Evolutionary conservation across 2,113 vertebrate species (phyloP), one percentile per base, ranked within the genome.

Genomic region (Agapornis roseicollis): DNA sequence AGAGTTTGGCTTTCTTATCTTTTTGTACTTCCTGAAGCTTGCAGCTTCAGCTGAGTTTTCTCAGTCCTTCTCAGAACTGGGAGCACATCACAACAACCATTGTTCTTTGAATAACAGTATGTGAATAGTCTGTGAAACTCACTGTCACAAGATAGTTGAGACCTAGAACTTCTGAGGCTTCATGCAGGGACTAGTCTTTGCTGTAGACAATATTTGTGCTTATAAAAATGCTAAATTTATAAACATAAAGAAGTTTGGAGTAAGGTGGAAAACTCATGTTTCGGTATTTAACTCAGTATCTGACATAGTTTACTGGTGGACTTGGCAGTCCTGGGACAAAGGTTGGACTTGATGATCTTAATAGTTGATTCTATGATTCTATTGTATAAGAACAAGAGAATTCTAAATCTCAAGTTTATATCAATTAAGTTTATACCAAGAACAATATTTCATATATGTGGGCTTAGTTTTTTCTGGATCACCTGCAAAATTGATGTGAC

Each of bases 61-160:
- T 41, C 52, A 46, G 25, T 46, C 53, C 14, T 69, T 39, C 49
- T 63, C 49, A 71, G 86, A 55, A 63, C 3, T 7, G 31, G 24
- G 33, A 71, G 46, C 13, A 85, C 79, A 12, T 29, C 66, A 47
- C 29, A 50, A 18, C 31, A 1, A 33, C 7, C 24, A 2, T 18
- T 42, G 52, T 35, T 39, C 13, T 5, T 60, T 60, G 56, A n/a
- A 33, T 39, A 15, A 3, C 50, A 2, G 1, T 2, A 15, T 6
- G 42, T 28, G 55, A 68, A 24, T 39, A 35, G 4, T 33, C 39
- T 58, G 56, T 20, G 42, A 44, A 81, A 29, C 7, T 56, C 65
- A 13, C 13, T 39, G 23, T 23, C 41, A 9, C 1, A 0, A 33
- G 71, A 10, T 1, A 11, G 31, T 0, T 27, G 41, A 80, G 53